These are phyloP conservation scores for Serranus cabrilla DNA, from an alignment of 2,797 vertebrate species.

Conservation along the genomic window DNA sequence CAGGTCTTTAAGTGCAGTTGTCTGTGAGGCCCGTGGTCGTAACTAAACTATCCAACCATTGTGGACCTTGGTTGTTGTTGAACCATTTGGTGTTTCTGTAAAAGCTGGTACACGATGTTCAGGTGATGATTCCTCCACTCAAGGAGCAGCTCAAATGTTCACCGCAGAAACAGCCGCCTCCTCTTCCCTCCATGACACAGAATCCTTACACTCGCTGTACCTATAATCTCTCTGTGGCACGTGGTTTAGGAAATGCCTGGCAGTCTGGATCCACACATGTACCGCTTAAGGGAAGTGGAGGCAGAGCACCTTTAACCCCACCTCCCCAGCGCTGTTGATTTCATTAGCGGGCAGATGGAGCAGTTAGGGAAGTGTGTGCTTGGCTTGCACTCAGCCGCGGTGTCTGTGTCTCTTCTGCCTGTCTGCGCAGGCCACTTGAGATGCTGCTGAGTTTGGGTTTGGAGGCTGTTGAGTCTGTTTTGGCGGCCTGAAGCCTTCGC, in stretches of 20 bases:
- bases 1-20: slow-evolving; percentile 44
- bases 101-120: slow-evolving; percentile 43
- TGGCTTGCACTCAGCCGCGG: slow-evolving; percentile 40
- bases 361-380: slow-evolving; percentile 59
- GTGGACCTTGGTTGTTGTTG: slow-evolving; percentile 19
- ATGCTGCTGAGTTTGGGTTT: slow-evolving; percentile 59
- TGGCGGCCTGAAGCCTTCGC: slow-evolving; percentile 19
- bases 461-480: slow-evolving; percentile 56
- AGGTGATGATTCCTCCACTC: slow-evolving; percentile 64
- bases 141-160: slow-evolving; percentile 36
- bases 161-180: slow-evolving; percentile 54
- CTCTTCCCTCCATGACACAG: slow-evolving; percentile 45
- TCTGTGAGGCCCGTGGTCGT: slow-evolving; percentile 48
- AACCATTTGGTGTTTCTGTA: slow-evolving; percentile 53
- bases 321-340: slow-evolving; percentile 70
- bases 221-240: slow-evolving; percentile 61
- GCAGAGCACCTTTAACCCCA: slow-evolving; percentile 61
- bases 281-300: slow-evolving; percentile 41
- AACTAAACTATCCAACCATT: slow-evolving; percentile 50
- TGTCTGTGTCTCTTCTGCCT: slow-evolving; percentile 62
- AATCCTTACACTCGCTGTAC: slow-evolving; percentile 58
- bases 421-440: slow-evolving; percentile 65
- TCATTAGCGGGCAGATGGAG: slow-evolving; percentile 64
- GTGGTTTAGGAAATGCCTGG: slow-evolving; percentile 69
- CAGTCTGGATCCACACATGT: slow-evolving; percentile 57